Base-by-base conservation (phyloP, 2,888 invertebrate species). In the Meandrusa payeni region DNA sequence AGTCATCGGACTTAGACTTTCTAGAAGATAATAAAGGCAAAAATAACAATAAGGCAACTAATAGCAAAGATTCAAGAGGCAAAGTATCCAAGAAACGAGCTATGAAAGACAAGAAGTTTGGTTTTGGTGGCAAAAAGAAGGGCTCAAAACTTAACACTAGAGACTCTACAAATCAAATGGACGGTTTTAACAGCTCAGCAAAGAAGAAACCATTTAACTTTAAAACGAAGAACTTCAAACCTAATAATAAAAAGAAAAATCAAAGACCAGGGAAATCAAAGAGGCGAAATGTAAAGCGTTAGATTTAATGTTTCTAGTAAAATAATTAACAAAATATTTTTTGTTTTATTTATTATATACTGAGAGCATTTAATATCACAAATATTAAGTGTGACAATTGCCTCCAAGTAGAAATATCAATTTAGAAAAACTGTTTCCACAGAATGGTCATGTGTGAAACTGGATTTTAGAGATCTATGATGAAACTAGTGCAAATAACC, bases 61-160 rank as follows among this genome's bases (percentile, higher is more conserved):
- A 60, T 55, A 68, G 26, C 45, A 66, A 53, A 41, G 64, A 69
- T 1, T 56, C 60, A 4, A 75, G 81, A 22, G 82, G 76, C 2
- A 87, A 83, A 57, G 60, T 78, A 24, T 53, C 75, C 6, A 85
- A 79, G 47, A 82, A 76, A 69, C 87, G 93, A 51, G 89, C 91
- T 50, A 86, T 89, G 61, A 96, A 95, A 67, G 93, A 97, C 68
- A 89, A 93, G 43, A 97, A 95, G 72, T 99, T 94, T 80, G 98
- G 99, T 0, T 97, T 95, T 79, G 98, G 99, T 19, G 98, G 98
- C 0, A 97, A 96, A 71, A 99, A 99, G 85, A 94, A 94, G 64
- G 94, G 97, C 0, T 89, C 90, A 0, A 99, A 99, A 73, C 81
- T 90, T 29, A 99, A 99, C 66, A 96, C 96, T 0, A 93, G 91